A percentile compares a stretch with the other conserved stretches of the same genome.
These are phyloP conservation scores for Eristalinus aeneus DNA, from an alignment of 2,888 invertebrate genomes.

Conservation along the genomic window DNA sequence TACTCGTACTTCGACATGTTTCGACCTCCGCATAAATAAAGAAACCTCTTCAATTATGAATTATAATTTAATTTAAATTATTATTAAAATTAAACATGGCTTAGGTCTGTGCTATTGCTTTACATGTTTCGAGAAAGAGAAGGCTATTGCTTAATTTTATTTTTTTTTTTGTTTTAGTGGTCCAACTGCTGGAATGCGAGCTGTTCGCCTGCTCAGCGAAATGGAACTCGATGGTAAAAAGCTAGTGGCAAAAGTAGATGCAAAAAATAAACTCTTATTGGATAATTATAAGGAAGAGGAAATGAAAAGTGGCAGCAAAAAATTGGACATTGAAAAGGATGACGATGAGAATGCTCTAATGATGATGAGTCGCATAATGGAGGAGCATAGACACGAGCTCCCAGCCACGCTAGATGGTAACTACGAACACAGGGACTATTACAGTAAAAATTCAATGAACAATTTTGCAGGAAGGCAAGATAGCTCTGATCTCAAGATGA, in stretches of 20 bases:
- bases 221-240: constrained; percentile 95
- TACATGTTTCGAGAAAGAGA: background rate
- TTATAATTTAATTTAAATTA: too few species aligned
- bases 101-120: too few species aligned
- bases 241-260: constrained; percentile 97
- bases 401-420: constrained; percentile 57
- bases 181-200: constrained; percentile 96
- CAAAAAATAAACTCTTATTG: constrained; percentile 96
- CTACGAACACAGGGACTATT: constrained; percentile 31
- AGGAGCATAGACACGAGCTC: constrained; percentile 85
- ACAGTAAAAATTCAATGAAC: constrained; percentile 45
- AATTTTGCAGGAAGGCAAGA: constrained; percentile 74
- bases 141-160: background rate
- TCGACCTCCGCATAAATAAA: too few species aligned
- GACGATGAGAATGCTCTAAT: constrained; percentile 86
- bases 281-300: constrained; percentile 94
- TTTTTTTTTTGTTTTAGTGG: constrained; percentile 80
- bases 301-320: constrained; percentile 82
- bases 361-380: constrained; percentile 89
- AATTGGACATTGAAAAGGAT: constrained; percentile 83
- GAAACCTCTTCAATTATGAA: too few species aligned
- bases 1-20: too few species aligned
- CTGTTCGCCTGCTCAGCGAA: constrained; percentile 95
- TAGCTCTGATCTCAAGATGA: constrained; percentile 75
- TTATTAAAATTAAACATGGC: too few species aligned